Conservation (phyloP, 2,888 invertebrate species). For the Gymnoscelis rufifasciata region DNA sequence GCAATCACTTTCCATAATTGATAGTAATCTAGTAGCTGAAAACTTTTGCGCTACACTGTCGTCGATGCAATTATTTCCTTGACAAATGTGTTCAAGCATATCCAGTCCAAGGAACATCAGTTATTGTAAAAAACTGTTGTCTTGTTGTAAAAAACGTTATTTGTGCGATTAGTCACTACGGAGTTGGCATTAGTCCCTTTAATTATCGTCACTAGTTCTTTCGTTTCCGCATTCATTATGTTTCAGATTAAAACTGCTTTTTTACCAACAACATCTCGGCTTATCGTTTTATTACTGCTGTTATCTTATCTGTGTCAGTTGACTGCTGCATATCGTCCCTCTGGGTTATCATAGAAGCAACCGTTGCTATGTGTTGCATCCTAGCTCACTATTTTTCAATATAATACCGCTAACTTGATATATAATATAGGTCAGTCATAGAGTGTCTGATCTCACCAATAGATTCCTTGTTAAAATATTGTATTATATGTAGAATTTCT, state of each 20-base stretch:
- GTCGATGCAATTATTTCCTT: neutral
- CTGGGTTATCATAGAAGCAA: constrained; percentile 17
- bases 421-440: constrained; percentile 1
- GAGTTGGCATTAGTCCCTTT: neutral
- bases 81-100: neutral
- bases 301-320: constrained; percentile 10
- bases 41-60: neutral
- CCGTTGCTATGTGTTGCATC: constrained; percentile 18
- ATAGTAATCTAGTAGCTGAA: neutral
- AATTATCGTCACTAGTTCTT: neutral
- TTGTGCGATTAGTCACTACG: no score
- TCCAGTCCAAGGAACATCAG: neutral
- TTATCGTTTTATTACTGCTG: constrained; percentile 11
- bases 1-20: neutral
- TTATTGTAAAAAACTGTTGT: neutral
- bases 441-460: no score
- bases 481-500: no score
- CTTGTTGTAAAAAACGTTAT: no score
- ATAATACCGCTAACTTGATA: constrained; percentile 17
- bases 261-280: neutral
- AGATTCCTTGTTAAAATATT: no score
- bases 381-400: constrained; percentile 3
- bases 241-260: neutral
- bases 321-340: constrained; percentile 11
- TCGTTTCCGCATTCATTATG: neutral